Base-by-base conservation (phyloP, 2,797 vertebrate genomes). In the Helostoma temminkii region DNA sequence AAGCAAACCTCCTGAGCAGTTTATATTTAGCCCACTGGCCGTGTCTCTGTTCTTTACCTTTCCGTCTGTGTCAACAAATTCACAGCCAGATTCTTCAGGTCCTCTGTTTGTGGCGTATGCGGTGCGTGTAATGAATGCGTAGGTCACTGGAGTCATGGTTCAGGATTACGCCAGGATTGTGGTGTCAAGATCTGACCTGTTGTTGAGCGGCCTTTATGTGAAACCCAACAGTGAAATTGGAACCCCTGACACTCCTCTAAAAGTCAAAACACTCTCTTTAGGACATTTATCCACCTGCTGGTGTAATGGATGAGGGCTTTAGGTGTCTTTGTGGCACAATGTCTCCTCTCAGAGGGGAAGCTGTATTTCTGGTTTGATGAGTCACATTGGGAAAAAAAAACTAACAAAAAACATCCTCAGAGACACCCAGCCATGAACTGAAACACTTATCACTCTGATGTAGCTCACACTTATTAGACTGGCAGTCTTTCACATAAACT, bases 11-110 rank as follows among this genome's bases (percentile, higher is more conserved):
- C 82, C 80, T 36, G 77, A 82, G 88, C 70, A 71, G 79, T 88
- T 91, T 93, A 93, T 91, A 91, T 93, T 93, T 92, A 93, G 88
- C 79, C 75, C 19, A n/a, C 69, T 88, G 86, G 77, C 86, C 53
- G 59, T 78, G 74, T 87, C 90, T 86, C 80, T 73, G 66, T 59
- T 68, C 80, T 91, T 78, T 83, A 84, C 87, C 74, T 87, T 83
- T 81, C 70, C 62, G 30, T 57, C 72, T 66, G 66, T 85, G 83
- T 85, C 86, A 84, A 90, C 88, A 88, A 41, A 80, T 81, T 85
- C 75, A 47, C 66, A 71, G 63, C 43, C 74, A 78, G 74, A 80
- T 84, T 90, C 81, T 68, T 53, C 36, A 12, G 46, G 43, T 50
- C 42, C 21, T 64, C 60, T 69, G 67, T 63, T 62, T 37, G 52